phyloP scores from a whole-genome alignment of 2,888 invertebrate species.

The Drosophila testacea region DNA sequence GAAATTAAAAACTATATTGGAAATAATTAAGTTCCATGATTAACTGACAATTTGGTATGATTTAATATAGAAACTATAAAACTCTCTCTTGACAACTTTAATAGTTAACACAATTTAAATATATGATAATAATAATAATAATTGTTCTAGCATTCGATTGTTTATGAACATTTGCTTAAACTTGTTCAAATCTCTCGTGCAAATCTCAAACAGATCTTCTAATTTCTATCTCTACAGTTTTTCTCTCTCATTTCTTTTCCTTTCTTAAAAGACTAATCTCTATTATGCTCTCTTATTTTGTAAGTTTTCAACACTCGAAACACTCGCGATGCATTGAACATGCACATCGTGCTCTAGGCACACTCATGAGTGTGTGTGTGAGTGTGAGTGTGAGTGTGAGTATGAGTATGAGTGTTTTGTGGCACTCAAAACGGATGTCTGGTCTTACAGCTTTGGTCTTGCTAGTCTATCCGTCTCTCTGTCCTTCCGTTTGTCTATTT shows the following conservation, averaged over 20 bases:
- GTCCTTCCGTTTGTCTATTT: conserved; percentile 22
- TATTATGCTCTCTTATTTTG: background rate
- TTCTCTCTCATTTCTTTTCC: conserved; percentile 24
- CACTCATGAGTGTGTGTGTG: conserved; percentile 31
- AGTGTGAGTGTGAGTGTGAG: background rate
- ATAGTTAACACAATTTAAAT: too few relatives aligned
- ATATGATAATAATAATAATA: background rate
- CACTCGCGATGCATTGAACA: conserved; percentile 23
- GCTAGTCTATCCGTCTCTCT: conserved; percentile 27
- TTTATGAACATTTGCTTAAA: background rate
- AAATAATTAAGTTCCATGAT: too few relatives aligned
- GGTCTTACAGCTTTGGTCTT: conserved; percentile 45
- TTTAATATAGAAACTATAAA: too few relatives aligned
- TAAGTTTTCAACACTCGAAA: conserved; percentile 27
- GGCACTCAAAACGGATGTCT: conserved; percentile 58
- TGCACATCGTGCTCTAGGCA: conserved; percentile 31
- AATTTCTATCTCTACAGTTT: conserved; percentile 17
- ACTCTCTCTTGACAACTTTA: too few relatives aligned
- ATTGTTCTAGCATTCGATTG: background rate
- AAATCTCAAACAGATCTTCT: conserved; percentile 15
- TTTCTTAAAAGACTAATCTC: too few relatives aligned
- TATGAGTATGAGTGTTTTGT: conserved; percentile 11
- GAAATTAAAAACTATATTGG: background rate
- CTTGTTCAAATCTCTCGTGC: background rate
- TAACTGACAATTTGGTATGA: too few relatives aligned